Percentiles rank a stretch among this genome's conserved stretches.
These are phyloP conservation scores for Ceyx margarethae DNA, from an alignment of 2,113 vertebrate species.

Conservation along the genomic window DNA sequence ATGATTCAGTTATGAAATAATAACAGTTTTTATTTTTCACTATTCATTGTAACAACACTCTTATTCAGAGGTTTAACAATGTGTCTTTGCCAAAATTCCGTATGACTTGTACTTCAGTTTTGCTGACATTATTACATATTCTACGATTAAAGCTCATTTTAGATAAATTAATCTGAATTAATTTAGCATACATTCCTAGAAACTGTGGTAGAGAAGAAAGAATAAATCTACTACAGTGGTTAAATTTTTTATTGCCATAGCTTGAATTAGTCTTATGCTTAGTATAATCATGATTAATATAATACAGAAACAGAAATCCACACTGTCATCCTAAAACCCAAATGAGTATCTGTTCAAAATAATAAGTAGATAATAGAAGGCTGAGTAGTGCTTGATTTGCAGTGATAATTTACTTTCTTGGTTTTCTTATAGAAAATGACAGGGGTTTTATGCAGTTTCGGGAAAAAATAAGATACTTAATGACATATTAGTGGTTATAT, in stretches of 20 bases:
- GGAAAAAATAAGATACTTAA: neutral
- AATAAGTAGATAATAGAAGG: neutral
- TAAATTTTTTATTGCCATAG: neutral
- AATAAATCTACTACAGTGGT: neutral
- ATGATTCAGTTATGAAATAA: neutral
- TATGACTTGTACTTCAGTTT: neutral
- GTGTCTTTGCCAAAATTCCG: neutral
- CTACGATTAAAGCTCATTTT: neutral
- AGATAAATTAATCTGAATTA: neutral
- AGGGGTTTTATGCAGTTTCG: neutral
- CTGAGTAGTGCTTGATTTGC: neutral
- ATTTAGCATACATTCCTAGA: neutral
- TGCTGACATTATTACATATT: neutral
- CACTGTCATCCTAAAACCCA: neutral
- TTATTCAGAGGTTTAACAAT: neutral
- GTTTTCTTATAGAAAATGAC: neutral
- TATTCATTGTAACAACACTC: neutral
- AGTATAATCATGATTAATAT: neutral
- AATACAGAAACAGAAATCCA: neutral
- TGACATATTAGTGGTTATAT: neutral
- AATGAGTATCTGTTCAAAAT: neutral
- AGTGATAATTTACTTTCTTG: neutral
- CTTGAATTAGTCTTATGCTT: neutral
- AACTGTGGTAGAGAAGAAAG: neutral
- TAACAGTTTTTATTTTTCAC: neutral